A percentile compares a stretch with the other conserved stretches of the same genome.
These are phyloP conservation scores for Rhynchonycteris naso DNA, from an alignment of 2,797 vertebrate genomes.

Conservation along the genomic window DNA sequence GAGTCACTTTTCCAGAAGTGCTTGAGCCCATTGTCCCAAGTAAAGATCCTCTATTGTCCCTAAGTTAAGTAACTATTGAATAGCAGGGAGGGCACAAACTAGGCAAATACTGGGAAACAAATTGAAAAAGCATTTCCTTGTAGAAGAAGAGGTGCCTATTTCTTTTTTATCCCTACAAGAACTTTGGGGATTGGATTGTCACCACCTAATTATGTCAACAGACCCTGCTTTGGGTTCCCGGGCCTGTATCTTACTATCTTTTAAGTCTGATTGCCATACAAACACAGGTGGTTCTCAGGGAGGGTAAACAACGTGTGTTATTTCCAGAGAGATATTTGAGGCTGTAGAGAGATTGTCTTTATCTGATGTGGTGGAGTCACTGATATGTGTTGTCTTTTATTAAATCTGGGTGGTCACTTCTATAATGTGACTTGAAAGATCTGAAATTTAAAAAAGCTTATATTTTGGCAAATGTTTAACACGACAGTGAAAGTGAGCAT, in stretches of 20 bases:
- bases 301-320: neutral
- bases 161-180: constrained; percentile 18
- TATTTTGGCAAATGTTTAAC: neutral
- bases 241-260: constrained; percentile 21
- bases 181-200: neutral
- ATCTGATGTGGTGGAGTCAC: constrained; percentile 14
- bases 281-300: constrained; percentile 57
- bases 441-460: neutral
- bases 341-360: neutral
- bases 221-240: neutral
- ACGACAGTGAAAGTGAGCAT: neutral
- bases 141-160: neutral
- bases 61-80: neutral
- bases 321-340: constrained; percentile 12
- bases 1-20: neutral
- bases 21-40: neutral
- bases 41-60: neutral
- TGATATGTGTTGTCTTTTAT: neutral
- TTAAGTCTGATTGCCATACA: constrained; percentile 11
- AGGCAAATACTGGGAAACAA: neutral
- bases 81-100: neutral
- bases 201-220: constrained; percentile 42
- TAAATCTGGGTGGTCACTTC: neutral
- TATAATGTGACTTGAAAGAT: neutral
- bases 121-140: neutral